Percentiles rank a stretch among this genome's conserved stretches.
These are phyloP conservation scores for Eulacestoma nigropectus DNA, from an alignment of 2,113 vertebrate species.

Conservation along the genomic window DNA sequence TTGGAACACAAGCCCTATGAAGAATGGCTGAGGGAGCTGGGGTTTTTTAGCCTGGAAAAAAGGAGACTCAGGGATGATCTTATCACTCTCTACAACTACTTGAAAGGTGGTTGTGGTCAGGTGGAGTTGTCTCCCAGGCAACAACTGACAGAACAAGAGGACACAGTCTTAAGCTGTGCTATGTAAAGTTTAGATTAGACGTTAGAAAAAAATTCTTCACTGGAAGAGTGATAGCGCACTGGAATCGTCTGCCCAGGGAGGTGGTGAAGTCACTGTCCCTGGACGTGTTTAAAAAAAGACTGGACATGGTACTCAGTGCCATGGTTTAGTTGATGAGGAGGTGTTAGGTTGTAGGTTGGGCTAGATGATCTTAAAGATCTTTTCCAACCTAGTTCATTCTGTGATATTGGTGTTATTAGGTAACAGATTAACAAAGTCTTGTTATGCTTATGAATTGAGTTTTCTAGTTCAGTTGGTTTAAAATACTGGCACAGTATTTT, in stretches of 20 bases:
- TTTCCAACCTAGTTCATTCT: not conserved
- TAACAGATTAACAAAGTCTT: not conserved
- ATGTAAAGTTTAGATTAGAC: not conserved
- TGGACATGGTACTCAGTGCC: not conserved
- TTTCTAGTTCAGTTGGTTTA: not conserved
- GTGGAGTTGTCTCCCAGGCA: not conserved
- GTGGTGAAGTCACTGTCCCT: not conserved
- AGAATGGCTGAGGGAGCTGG: too few species aligned
- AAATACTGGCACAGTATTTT: not conserved
- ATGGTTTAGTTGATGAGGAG: not conserved
- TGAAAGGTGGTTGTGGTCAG: not conserved
- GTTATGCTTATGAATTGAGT: not conserved
- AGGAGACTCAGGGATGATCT: too few species aligned
- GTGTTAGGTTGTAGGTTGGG: not conserved
- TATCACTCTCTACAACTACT: not conserved
- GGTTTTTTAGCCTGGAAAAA: too few species aligned
- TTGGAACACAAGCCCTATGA: too few species aligned
- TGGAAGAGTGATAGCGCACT: not conserved
- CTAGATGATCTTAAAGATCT: not conserved
- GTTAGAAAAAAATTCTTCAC: not conserved
- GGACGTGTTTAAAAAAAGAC: not conserved
- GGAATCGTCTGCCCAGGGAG: not conserved
- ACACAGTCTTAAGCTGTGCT: not conserved
- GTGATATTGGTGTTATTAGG: not conserved
- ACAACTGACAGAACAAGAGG: not conserved